Percentiles rank a stretch among this genome's conserved stretches.
phyloP scores from a whole-genome alignment of 2,797 vertebrate genomes.

The Alfaro cultratus region DNA sequence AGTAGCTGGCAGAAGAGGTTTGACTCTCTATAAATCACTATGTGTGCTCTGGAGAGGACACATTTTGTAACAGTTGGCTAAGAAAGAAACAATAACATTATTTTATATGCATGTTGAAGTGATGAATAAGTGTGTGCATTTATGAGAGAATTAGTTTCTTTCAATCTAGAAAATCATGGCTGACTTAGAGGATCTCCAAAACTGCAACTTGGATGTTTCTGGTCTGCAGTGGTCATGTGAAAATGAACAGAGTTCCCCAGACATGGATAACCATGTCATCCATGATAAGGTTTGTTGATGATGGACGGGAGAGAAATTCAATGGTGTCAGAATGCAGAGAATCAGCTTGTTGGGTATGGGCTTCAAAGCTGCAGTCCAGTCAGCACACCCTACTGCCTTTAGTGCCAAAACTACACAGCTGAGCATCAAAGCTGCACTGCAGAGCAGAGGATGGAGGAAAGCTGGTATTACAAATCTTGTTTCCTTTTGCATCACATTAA shows the following conservation, averaged over 20 bases:
- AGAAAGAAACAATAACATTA: constrained; percentile 13
- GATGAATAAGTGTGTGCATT: neutral
- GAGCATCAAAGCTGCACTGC: neutral
- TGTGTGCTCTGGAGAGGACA: constrained; percentile 33
- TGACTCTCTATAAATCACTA: constrained; percentile 35
- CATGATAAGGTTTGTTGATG: neutral
- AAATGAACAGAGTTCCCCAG: neutral
- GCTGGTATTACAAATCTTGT: neutral
- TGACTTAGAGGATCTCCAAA: neutral
- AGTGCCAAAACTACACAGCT: neutral
- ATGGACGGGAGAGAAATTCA: neutral
- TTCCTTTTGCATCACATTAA: neutral
- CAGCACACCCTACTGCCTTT: neutral
- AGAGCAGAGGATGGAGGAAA: neutral
- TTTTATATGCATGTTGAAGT: constrained; percentile 3
- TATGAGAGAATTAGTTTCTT: constrained; percentile 2
- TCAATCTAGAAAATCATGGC: neutral
- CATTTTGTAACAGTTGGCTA: constrained; percentile 34
- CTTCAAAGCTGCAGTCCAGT: neutral
- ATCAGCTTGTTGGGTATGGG: neutral
- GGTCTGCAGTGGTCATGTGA: neutral
- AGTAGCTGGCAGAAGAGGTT: constrained; percentile 30
- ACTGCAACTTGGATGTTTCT: neutral
- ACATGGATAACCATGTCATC: neutral
- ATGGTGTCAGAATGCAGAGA: neutral